Base-by-base conservation (phyloP, 2,888 invertebrate genomes). In the Machimus atricapillus region DNA sequence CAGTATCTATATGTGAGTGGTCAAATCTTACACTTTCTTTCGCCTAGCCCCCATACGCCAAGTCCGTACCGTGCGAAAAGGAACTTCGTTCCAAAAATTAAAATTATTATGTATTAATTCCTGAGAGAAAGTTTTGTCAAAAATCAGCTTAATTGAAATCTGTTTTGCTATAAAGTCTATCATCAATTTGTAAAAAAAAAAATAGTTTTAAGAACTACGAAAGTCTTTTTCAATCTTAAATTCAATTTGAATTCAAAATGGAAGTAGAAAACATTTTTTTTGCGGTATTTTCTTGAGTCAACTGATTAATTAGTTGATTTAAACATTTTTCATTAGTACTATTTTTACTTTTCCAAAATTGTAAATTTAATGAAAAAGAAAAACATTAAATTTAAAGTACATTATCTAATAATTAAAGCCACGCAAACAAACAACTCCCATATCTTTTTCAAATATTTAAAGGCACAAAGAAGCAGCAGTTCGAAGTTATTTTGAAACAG, bases 401-500 rank as follows among this genome's bases (percentile, higher is more conserved):
- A 5, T n/a, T n/a, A n/a, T n/a, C n/a, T 12, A 73, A 23, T 73
- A 73, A 31, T n/a, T n/a, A 34, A n/a, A 37, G 6, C 76, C 34
- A 34, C 12, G 74, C 56, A 56, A 66, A 66, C 27, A 0, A 66
- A 23, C 12, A 12, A 52, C 19, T 52, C 52, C 23, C 66, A 43
- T 78, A 78, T 43, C 23, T 40, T 78, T 78, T 43, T 78, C 78
- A 23, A 78, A n/a, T 12, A 23, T 43, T 37, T 14, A 23, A 78
- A 78, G 46, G 56, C 46, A 81, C 81, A 81, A 81, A 81, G 56
- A 52, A 81, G 46, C 52, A 79, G 79, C 52, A 56, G 12, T 56
- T 43, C 66, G 23, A 66, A 66, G 27, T 66, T 66, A 66, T 66
- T 66, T 66, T 58, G 2, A 8, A 66, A 52, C 56, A 79, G 14